Percentiles rank a stretch among this genome's conserved stretches.
Evolutionary conservation across 2,888 invertebrate genomes (phyloP).

Genomic region (Linyphia triangularis): DNA sequence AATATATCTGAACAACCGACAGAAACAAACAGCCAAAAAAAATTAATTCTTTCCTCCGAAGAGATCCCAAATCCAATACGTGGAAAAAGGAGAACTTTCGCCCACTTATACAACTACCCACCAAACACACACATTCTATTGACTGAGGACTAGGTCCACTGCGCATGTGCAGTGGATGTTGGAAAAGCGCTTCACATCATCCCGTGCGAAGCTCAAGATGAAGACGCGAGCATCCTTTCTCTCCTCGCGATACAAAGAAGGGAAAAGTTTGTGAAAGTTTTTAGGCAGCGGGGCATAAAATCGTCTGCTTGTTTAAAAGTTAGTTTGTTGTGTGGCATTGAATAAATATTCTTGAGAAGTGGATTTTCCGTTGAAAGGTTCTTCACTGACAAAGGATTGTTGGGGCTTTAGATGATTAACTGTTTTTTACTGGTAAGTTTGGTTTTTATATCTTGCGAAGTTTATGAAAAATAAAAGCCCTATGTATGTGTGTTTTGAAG

Average conservation of each 20-base stretch:
- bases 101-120: slow-evolving; percentile 50
- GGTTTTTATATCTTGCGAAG: background rate
- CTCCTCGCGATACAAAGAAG: background rate
- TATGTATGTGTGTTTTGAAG: background rate
- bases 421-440: background rate
- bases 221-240: background rate
- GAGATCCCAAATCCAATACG: slow-evolving; percentile 9
- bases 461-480: background rate
- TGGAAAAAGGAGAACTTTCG: slow-evolving; percentile 1
- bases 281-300: background rate
- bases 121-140: slow-evolving; percentile 29
- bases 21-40: background rate
- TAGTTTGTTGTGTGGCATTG: background rate
- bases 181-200: slow-evolving; percentile 26
- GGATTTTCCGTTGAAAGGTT: background rate
- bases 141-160: slow-evolving; percentile 22
- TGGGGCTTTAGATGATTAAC: background rate
- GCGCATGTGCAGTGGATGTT: slow-evolving; percentile 47
- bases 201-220: slow-evolving; percentile 1
- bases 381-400: background rate
- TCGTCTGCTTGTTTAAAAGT: background rate
- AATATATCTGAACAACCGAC: background rate
- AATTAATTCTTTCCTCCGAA: background rate
- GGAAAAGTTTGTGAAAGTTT: slow-evolving; percentile 35
- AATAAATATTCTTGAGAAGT: background rate